Conservation (phyloP, 2,797 vertebrate species). For the Nasua narica region DNA sequence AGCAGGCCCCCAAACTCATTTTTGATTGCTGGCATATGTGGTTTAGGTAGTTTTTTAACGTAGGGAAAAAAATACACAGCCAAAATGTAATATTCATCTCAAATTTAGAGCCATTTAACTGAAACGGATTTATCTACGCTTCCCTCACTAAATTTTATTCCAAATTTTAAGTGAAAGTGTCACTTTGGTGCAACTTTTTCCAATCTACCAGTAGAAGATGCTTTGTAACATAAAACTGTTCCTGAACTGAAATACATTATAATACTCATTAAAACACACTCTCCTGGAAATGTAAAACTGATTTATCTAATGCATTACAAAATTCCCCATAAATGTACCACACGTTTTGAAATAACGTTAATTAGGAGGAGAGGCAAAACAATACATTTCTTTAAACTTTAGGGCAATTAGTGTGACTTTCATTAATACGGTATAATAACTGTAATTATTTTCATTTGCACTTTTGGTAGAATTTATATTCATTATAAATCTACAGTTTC, state of each 20-base stretch:
- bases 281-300: slow-evolving; percentile 67
- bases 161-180: slow-evolving; percentile 56
- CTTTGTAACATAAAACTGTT: slow-evolving; percentile 50
- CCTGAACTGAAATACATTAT: slow-evolving; percentile 70
- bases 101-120: slow-evolving; percentile 36
- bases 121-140: neutral
- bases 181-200: slow-evolving; percentile 22
- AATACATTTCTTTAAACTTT: slow-evolving; percentile 74
- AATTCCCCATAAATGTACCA: slow-evolving; percentile 76
- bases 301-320: slow-evolving; percentile 75
- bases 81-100: slow-evolving; percentile 3
- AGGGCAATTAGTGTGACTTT: slow-evolving; percentile 75
- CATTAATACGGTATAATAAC: slow-evolving; percentile 75
- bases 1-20: neutral
- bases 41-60: neutral
- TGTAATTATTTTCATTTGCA: slow-evolving; percentile 75
- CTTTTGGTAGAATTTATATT: slow-evolving; percentile 76
- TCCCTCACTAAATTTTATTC: slow-evolving; percentile 20
- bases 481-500: slow-evolving; percentile 66
- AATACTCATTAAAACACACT: slow-evolving; percentile 71
- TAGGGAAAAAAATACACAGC: neutral
- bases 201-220: slow-evolving; percentile 50
- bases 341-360: slow-evolving; percentile 72
- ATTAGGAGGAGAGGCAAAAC: slow-evolving; percentile 72
- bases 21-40: neutral